These are phyloP conservation scores for Lepus townsendii DNA, from an alignment of 2,797 vertebrate genomes.

Conservation along the genomic window DNA sequence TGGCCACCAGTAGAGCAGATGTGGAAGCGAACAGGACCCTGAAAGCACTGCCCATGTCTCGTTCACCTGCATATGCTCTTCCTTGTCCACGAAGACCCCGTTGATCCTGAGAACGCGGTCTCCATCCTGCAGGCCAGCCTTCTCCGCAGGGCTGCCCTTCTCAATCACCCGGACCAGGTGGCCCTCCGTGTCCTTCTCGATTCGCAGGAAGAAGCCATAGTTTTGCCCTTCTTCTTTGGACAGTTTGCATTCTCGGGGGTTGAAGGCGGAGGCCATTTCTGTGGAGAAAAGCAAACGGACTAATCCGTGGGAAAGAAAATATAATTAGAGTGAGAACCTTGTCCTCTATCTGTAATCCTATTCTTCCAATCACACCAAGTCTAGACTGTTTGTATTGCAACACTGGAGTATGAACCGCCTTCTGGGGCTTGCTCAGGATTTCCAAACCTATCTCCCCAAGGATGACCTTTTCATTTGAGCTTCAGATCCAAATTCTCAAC, in stretches of 20 bases:
- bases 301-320: neutral
- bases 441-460: neutral
- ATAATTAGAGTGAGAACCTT: neutral
- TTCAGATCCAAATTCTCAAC: neutral
- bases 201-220: conserved; percentile 95
- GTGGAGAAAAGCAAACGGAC: neutral
- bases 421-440: neutral
- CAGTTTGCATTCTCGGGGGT: conserved; percentile 92
- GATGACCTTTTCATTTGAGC: neutral
- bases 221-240: conserved; percentile 91
- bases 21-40: neutral
- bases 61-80: conserved; percentile 92
- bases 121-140: conserved; percentile 95
- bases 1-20: neutral
- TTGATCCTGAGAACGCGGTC: conserved; percentile 96
- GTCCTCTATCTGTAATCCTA: neutral
- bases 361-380: neutral
- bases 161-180: conserved; percentile 95
- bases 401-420: rapidly evolving
- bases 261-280: conserved; percentile 91
- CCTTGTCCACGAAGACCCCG: conserved; percentile 92
- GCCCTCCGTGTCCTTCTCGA: conserved; percentile 92
- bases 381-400: neutral
- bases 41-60: neutral
- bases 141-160: conserved; percentile 92